Evolutionary conservation across 2,797 vertebrate genomes (phyloP).

Genomic region (Astyanax mexicanus): DNA sequence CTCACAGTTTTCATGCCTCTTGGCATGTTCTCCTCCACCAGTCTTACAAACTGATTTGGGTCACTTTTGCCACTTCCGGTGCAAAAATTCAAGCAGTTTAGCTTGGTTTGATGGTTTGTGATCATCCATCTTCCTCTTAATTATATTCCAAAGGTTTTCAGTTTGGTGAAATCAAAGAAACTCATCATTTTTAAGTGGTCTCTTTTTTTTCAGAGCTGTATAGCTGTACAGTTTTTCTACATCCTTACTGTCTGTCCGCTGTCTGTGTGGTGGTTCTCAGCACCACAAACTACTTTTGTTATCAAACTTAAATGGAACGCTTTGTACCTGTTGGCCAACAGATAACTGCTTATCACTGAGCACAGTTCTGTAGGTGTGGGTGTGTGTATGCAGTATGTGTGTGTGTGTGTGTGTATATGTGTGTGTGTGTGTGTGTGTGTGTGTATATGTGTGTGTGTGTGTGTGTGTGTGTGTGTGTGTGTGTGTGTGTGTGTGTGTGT

Average conservation of each 20-base stretch:
- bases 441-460: constrained; percentile 29
- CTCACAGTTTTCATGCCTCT: no score
- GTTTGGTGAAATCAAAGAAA: no score
- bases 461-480: constrained; percentile 27
- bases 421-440: constrained; percentile 31
- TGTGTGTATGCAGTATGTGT: constrained; percentile 40
- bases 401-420: constrained; percentile 27
- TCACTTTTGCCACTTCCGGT: no score
- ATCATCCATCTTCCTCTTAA: no score
- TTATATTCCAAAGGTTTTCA: no score
- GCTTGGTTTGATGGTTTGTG: no score
- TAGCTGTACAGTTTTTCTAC: not conserved
- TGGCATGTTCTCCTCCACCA: no score
- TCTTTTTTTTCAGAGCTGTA: no score
- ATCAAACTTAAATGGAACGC: not conserved
- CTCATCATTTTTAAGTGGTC: no score
- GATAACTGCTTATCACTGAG: not conserved
- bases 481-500: constrained; percentile 31
- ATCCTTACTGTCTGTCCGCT: not conserved
- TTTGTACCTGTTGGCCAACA: not conserved
- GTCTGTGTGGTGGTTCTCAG: not conserved
- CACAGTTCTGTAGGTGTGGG: not conserved
- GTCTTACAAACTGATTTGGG: no score
- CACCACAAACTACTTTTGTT: not conserved
- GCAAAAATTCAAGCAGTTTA: no score